Base-by-base conservation (phyloP, 92 coral and sea anemone species). In the Metridium senile region DNA sequence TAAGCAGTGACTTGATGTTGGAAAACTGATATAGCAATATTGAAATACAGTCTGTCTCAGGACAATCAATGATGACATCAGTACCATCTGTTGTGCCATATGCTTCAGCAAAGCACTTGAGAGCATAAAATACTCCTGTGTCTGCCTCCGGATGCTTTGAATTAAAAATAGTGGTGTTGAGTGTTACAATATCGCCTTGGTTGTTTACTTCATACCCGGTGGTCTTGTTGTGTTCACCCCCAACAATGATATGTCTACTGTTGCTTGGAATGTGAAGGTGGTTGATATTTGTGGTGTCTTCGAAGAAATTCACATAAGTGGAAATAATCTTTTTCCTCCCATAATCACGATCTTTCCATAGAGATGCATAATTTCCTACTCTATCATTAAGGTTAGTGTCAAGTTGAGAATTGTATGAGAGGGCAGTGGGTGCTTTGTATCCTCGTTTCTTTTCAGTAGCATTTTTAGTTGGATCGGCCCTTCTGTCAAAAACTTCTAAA, bases 301-400 rank as follows among this genome's bases (percentile, higher is more conserved):
- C 57, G n/a, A 61, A 63, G 57, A 58, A 62, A 0, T 28, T 75
- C 17, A 75, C 52, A 30, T 30, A 75, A 30, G 71, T 67, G 30
- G 31, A 59, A 17, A 59, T 75, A 26, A 75, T 63, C 45, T 59
- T 75, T 51, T 75, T 75, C 45, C 80, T 29, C n/a, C 80, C 71
- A 75, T 33, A 75, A 21, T 75, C 80, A 58, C 71, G 71, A 45
- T 75, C 72, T 47, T 58, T 75, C 80, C 80, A 75, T 18, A 75
- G 52, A 34, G 80, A 75, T 49, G 80, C 49, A 54, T 75, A 62
- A 46, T 61, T 75, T 25, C 68, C 45, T 20, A 62, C 32, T 75
- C 30, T 75, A 10, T 75, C 80, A 18, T 31, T 21, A 52, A 74
- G n/a, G 61, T 75, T 75, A 8, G 68, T 59, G 17, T 75, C 57